Evolutionary conservation across 2,797 vertebrate species (phyloP), one percentile per base, ranked within the genome.

Genomic region (Hapalemur alaotrensis): DNA sequence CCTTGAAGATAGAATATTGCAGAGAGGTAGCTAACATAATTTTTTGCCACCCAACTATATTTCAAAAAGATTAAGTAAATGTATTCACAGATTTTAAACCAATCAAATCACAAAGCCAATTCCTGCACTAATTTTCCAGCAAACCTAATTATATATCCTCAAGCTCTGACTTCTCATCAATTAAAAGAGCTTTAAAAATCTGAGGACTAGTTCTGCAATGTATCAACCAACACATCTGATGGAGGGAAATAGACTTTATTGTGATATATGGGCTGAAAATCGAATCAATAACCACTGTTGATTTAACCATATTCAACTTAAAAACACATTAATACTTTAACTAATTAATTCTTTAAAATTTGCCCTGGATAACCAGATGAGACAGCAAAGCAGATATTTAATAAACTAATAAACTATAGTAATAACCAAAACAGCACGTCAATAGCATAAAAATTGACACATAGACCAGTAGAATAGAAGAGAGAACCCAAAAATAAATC

Each of bases 101-200:
- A 98, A 98, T 98, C 97, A 97, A 98, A 97, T 97, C 95, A 97
- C 98, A 97, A 98, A 98, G 90, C 91, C 84, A 95, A 97, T 98
- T 98, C 97, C 97, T 97, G 96, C 96, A 98, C 98, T 98, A 98
- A 98, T 98, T 98, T 98, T 97, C 97, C 90, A 95, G 92, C 96
- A 98, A 97, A 97, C 96, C 92, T 98, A 98, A 99, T 98, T 98
- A 98, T 97, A 98, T 69, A 98, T 98, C 98, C 97, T 86, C 94
- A 89, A 97, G 97, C 92, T 98, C 98, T 97, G 97, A 97, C 96
- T 98, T 70, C 3, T 96, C 97, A 97, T 98, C 98, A 98, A 97
- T 98, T 98, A 98, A 95, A 91, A 76, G 78, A 98, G 96, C 91
- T 98, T 94, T 96, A 97, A 98, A 98, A 98, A 96, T 88, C 96